Percentiles rank a stretch among this genome's conserved stretches.
phyloP scores from a whole-genome alignment of 1,140 invertebrate genomes.

The Elymnias hypermnestra region DNA sequence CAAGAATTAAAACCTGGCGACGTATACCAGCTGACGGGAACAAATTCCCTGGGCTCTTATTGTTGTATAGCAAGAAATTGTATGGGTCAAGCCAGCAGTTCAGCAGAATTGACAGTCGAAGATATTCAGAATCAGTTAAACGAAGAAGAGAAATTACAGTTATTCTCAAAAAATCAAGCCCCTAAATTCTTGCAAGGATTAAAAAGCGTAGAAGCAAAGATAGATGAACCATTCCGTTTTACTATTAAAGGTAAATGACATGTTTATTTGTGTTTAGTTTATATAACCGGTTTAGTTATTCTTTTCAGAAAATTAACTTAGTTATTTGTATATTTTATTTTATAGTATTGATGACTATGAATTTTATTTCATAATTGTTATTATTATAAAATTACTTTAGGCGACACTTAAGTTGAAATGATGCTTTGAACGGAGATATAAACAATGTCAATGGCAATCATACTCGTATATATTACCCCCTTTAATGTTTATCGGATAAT shows the following conservation, averaged over 20 bases:
- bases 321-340: too few species aligned
- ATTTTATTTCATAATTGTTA: too few species aligned
- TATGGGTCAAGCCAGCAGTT: slow-evolving; percentile 92
- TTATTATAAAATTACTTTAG: too few species aligned
- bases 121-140: slow-evolving; percentile 93
- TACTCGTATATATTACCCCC: too few species aligned
- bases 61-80: slow-evolving; percentile 94
- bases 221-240: slow-evolving; percentile 88
- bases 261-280: too few species aligned
- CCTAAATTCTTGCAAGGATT: slow-evolving; percentile 89
- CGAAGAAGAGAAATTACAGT: slow-evolving; percentile 87
- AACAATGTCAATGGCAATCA: too few species aligned
- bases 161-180: slow-evolving; percentile 86
- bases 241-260: slow-evolving; percentile 87
- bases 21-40: slow-evolving; percentile 93
- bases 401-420: too few species aligned
- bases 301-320: too few species aligned
- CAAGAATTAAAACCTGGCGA: slow-evolving; percentile 93
- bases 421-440: too few species aligned
- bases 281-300: too few species aligned
- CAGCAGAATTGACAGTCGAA: slow-evolving; percentile 91
- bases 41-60: slow-evolving; percentile 92
- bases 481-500: too few species aligned
- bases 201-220: slow-evolving; percentile 86
- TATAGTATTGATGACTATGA: too few species aligned